phyloP scores from a whole-genome alignment of 2,113 vertebrate species.

The Catharus minimus region DNA sequence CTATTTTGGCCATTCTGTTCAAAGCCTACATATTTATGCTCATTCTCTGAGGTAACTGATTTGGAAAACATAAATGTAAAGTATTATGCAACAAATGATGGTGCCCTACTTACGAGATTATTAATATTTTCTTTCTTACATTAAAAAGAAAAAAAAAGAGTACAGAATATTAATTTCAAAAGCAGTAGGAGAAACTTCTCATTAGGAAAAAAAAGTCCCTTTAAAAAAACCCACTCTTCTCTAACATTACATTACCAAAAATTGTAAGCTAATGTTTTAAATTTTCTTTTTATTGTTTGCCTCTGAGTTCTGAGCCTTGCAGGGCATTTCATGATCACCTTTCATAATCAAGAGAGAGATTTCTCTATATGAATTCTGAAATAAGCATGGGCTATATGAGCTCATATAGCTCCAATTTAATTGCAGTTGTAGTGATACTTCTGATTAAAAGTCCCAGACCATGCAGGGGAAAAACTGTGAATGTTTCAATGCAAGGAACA shows the following conservation, averaged over 20 bases:
- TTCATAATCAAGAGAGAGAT: neutral
- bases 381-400: neutral
- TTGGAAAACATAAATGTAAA: neutral
- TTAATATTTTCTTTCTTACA: neutral
- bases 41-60: neutral
- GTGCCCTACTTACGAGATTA: neutral
- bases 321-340: neutral
- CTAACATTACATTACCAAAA: neutral
- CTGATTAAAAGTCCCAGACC: neutral
- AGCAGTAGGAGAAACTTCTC: neutral
- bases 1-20: neutral
- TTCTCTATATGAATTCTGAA: neutral
- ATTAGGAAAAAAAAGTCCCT: neutral
- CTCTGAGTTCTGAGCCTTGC: neutral
- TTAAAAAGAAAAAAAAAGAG: neutral
- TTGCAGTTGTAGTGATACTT: neutral
- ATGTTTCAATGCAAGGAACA: neutral
- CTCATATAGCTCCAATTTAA: neutral
- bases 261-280: neutral
- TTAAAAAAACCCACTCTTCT: neutral
- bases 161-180: neutral
- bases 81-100: neutral
- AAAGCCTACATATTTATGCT: neutral
- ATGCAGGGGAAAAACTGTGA: neutral
- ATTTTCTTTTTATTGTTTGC: neutral